Percentiles rank a stretch among this genome's conserved stretches.
These are phyloP conservation scores for Falco biarmicus DNA, from an alignment of 2,797 vertebrate genomes.

Conservation along the genomic window DNA sequence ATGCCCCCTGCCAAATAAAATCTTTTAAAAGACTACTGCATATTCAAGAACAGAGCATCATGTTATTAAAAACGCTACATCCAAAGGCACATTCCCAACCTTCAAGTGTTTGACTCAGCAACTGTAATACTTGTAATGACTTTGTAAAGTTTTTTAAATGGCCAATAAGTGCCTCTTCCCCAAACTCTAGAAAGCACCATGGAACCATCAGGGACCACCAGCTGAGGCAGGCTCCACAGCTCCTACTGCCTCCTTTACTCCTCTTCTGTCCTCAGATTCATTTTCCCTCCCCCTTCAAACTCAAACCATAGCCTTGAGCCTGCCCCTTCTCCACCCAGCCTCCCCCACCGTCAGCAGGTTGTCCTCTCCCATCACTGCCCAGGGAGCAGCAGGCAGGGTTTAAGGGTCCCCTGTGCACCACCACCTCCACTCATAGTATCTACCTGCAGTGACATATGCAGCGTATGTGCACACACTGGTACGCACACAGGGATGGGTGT, in stretches of 20 bases:
- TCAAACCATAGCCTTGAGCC: not conserved
- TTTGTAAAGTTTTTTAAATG: constrained; percentile 9
- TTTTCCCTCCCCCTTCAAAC: not conserved
- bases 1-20: not conserved
- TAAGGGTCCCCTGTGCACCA: not conserved
- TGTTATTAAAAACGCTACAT: not conserved
- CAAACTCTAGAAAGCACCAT: not conserved
- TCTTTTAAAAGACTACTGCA: not conserved
- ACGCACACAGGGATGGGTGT: fast-evolving
- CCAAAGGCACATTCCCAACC: not conserved
- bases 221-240: not conserved
- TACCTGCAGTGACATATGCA: not conserved
- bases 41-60: not conserved
- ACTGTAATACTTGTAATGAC: not conserved
- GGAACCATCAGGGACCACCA: not conserved
- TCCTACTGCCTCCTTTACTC: not conserved
- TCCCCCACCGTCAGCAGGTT: not conserved
- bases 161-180: not conserved
- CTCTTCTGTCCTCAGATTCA: not conserved
- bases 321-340: not conserved
- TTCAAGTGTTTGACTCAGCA: constrained; percentile 20
- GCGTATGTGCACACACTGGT: fast-evolving
- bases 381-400: not conserved
- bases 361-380: not conserved
- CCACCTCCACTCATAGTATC: not conserved